phyloP scores from a whole-genome alignment of 2,797 vertebrate genomes.

The Eulemur mongoz region DNA sequence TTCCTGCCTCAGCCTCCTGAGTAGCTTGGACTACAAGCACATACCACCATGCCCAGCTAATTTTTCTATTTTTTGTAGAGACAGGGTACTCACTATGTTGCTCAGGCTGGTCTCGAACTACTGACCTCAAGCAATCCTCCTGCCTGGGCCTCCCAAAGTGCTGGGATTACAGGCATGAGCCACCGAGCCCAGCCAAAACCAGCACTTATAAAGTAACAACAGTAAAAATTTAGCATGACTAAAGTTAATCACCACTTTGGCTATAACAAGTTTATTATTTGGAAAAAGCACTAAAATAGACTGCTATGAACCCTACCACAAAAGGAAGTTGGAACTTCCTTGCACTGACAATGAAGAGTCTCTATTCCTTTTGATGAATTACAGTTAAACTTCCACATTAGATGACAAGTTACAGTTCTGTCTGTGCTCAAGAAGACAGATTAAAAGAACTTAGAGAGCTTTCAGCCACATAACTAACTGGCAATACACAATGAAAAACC shows the following conservation, averaged over 20 bases:
- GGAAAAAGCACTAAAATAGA: constrained; percentile 45
- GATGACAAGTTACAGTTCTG: neutral
- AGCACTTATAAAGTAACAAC: neutral
- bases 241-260: neutral
- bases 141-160: neutral
- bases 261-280: neutral
- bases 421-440: neutral
- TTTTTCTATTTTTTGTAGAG: neutral
- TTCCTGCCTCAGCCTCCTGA: neutral
- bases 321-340: constrained; percentile 17
- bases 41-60: neutral
- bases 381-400: neutral
- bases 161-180: neutral
- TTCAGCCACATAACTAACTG: neutral
- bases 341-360: neutral
- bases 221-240: neutral
- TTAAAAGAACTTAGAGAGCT: neutral
- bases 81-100: neutral
- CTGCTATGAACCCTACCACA: neutral
- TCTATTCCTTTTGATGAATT: neutral
- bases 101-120: neutral
- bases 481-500: neutral
- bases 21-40: neutral
- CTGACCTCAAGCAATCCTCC: neutral
- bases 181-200: neutral